Base-by-base conservation (phyloP, 1,140 invertebrate species). In the Leptonema lineaticorne region DNA sequence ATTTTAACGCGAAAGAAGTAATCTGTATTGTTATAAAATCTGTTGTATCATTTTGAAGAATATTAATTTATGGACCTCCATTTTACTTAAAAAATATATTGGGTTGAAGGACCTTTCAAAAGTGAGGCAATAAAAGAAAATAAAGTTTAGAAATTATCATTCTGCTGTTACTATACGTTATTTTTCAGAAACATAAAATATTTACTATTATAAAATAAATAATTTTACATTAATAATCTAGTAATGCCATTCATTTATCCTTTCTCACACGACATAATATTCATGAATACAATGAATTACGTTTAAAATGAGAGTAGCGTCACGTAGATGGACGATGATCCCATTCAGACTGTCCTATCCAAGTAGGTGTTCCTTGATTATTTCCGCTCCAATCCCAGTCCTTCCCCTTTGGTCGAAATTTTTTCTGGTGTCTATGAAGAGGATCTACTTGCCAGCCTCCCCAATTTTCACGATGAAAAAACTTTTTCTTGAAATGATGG, bases 401-500 rank as follows among this genome's bases (percentile, higher is more conserved):
- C 74, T 89, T 89, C 26, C 87, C 87, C 75, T 89, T 89, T 3
- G 87, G 87, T 69, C 86, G 78, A 76, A 89, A 88, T 74, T 86
- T 41, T 77, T 78, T 72, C 30, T 71, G 68, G 6, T 48, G 26
- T 60, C 75, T 75, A 46, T 74, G 74, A 74, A 78, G 79, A 62
- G 76, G 72, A 71, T 75, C 78, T 77, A 71, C 80, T 80, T 68
- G 78, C 83, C 79, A 80, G 80, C 78, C 77, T 75, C 83, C 77
- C 84, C 83, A 83, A 75, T 87, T 82, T 78, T 86, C 82, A 77
- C 87, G 83, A 73, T 89, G 88, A 79, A 90, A 90, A 78, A 90
- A 92, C 71, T 91, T 91, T 80, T 92, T 92, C 76, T 91, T 91
- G 77, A 90, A 91, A 78, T 91, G 89, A 74, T 89, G 87, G 65